Base-by-base conservation (phyloP, 1,140 invertebrate species). In the Zaprionus lachaisei region DNA sequence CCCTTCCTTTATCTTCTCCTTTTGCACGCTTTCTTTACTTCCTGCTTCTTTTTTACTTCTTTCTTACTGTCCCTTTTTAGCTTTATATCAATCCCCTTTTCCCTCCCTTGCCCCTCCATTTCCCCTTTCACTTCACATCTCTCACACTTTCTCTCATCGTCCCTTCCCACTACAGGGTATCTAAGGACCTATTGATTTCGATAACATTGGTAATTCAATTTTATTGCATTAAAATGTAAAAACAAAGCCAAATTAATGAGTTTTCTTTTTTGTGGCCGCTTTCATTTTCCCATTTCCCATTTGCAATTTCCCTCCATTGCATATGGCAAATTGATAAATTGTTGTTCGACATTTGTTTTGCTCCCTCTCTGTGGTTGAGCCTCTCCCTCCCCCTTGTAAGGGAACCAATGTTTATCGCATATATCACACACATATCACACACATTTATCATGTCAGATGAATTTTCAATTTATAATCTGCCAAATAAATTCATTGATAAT, bases 261-360 rank as follows among this genome's bases (percentile, higher is more conserved):
- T 12, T 22, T 51, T 12, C 4, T 22, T 51, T 51, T 51, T 51
- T 51, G 47, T 51, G 47, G 47, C n/a, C 20, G 47, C 17, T 51
- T 51, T 24, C 12, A 24, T 22, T 22, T n/a, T 31, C 28, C 0
- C 28, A 31, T 31, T 31, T 31, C 28, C 26, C 41, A 17, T 38
- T 20, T 20, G 20, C 20, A 20, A 20, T 20, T 38, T 14, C 31
- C 9, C 9, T 31, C 4, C 4, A 38, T 5, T 38, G 37, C 12
- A 47, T 51, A 14, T 14, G 22, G 47, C 47, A 51, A 51, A 51
- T 51, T 51, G 47, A 51, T 51, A 51, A 51, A 51, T 51, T 51
- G 47, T 22, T 51, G 20, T 24, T 24, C 12, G 20, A 51, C 47
- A 51, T 22, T 51, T 51, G 47, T 49, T 49, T 17, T 49, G 17